Evolutionary conservation across 1,140 invertebrate species (phyloP), one percentile per base, ranked within the genome.

Genomic region (Streblospio benedicti): DNA sequence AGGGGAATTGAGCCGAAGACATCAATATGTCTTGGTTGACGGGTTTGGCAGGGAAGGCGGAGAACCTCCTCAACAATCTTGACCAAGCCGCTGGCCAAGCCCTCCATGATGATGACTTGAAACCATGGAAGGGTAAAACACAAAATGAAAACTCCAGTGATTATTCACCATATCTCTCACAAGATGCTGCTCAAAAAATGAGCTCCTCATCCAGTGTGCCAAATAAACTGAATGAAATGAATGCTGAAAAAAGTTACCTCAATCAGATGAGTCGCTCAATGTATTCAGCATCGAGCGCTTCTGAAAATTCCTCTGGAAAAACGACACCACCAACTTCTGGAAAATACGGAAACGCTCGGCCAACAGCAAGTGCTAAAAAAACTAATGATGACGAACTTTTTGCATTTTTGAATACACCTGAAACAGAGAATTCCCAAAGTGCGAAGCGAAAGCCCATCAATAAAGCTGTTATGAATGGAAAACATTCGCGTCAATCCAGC

Each of bases 61-160:
- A 91, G 74, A 84, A 86, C 72, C 82, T 91, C 33, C 74, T 92
- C 9, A 90, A 90, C 72, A 89, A 88, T 79, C 83, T 92, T 32
- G 90, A 92, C 69, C 81, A 89, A 69, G 88, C 86, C 78, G 89
- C 89, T n/a, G 89, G 88, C 0, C 83, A 83, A 18, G 87, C 86
- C 14, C 25, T 62, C 9, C 43, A 62, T 25, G 28, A 27, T 5
- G 20, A 61, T 49, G 52, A 56, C 18, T 35, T 27, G 2, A 14
- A 14, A 27, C 14, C 43, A 51, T 12, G 23, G 2, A 16, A 55
- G 33, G 16, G 32, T 18, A 18, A 30, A 49, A 18, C 57, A 9
- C 9, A 9, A 9, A 38, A 9, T 9, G n/a, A 9, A n/a, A n/a
- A n/a, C n/a, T n/a, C 35, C 9, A 9, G 9, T 9, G n/a, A 38